phyloP scores from a whole-genome alignment of 35 echinoderm and acorn worm species.

The Amphiura filiformis region DNA sequence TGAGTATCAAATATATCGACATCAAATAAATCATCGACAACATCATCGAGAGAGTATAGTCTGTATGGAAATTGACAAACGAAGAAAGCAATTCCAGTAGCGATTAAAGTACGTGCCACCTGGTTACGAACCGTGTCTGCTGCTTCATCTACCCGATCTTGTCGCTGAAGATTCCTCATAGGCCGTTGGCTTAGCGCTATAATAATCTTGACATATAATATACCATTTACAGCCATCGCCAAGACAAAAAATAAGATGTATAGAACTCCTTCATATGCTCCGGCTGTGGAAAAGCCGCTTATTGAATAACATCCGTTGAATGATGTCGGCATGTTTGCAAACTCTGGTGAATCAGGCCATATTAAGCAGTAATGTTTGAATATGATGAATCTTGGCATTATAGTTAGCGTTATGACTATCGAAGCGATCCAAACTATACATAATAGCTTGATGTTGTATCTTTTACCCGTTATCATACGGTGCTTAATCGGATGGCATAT shows the following conservation, averaged over 20 bases:
- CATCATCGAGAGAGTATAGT: background rate
- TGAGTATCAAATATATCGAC: too few species aligned
- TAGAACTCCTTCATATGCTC: background rate
- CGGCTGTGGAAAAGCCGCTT: background rate
- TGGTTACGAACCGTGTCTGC: background rate
- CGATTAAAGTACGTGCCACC: background rate
- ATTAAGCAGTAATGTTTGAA: background rate
- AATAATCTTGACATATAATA: background rate
- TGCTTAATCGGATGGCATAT: background rate
- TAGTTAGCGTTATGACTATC: background rate
- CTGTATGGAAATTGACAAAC: background rate
- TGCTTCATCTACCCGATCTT: background rate
- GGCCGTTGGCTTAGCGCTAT: background rate
- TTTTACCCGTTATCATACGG: background rate
- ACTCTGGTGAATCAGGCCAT: background rate
- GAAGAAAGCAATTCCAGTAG: background rate
- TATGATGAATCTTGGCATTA: background rate
- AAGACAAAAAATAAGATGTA: background rate
- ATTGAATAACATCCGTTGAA: background rate
- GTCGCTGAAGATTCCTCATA: background rate
- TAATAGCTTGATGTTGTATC: background rate
- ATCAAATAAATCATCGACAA: too few species aligned
- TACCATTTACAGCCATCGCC: background rate
- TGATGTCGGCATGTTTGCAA: background rate
- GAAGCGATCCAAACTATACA: background rate